phyloP scores from a whole-genome alignment of 2,888 invertebrate genomes.

The Papilio elwesi region DNA sequence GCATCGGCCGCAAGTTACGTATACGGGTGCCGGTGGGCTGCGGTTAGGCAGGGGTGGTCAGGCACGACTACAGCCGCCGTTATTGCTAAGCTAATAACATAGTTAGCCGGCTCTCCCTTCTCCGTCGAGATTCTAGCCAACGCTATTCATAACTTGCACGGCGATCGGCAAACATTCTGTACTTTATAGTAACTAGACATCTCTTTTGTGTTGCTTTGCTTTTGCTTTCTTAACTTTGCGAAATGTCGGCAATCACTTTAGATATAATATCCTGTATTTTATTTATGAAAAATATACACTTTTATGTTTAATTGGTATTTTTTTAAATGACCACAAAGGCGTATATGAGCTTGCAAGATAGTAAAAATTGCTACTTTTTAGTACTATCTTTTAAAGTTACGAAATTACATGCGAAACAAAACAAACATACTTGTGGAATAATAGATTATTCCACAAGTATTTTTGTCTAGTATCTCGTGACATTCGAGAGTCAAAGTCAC shows the following conservation, averaged over 20 bases:
- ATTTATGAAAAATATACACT: too few species aligned
- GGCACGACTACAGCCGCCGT: conserved; percentile 55
- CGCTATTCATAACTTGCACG: conserved; percentile 50
- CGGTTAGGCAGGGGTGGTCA: conserved; percentile 54
- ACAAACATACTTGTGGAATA: too few species aligned
- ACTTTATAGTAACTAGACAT: conserved; percentile 1
- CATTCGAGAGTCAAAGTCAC: too few species aligned
- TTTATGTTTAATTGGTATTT: too few species aligned
- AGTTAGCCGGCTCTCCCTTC: conserved; percentile 56
- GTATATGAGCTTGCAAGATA: too few species aligned
- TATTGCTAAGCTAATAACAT: conserved; percentile 71
- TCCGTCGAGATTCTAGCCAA: conserved; percentile 58
- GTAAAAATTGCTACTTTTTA: too few species aligned
- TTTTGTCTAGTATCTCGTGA: too few species aligned
- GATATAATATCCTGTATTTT: background rate
- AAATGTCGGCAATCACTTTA: background rate
- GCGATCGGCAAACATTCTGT: conserved; percentile 54
- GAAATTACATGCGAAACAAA: too few species aligned
- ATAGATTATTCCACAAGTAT: too few species aligned
- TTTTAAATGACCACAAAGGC: too few species aligned
- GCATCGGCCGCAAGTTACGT: conserved; percentile 50
- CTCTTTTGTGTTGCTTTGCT: background rate
- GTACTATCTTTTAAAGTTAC: too few species aligned
- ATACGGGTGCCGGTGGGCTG: conserved; percentile 52
- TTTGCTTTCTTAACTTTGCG: background rate